Conservation (phyloP, 2,888 invertebrate genomes). For the Copidosoma aretas region DNA sequence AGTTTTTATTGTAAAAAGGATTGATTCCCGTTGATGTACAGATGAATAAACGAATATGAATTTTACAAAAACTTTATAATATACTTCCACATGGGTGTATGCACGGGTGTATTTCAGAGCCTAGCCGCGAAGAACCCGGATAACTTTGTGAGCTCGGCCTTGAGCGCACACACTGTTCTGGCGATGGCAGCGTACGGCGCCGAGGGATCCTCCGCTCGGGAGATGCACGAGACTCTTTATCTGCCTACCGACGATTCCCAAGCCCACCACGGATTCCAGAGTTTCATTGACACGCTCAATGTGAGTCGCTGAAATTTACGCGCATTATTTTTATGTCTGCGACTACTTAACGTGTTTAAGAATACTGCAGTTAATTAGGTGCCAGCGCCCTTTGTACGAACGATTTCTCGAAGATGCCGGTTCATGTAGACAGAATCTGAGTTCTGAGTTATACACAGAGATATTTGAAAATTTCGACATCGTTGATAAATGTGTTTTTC, state of each 20-base stretch:
- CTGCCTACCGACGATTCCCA: constrained; percentile 45
- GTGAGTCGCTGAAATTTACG: neutral
- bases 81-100: neutral
- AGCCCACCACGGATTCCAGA: constrained; percentile 45
- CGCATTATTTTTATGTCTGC: neutral
- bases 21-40: too few relatives aligned
- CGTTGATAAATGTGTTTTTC: too few relatives aligned
- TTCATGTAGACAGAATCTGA: constrained; percentile 71
- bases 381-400: too few relatives aligned
- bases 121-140: constrained; percentile 13
- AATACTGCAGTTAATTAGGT: too few relatives aligned
- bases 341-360: constrained; percentile 54
- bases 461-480: too few relatives aligned
- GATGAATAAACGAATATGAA: too few relatives aligned
- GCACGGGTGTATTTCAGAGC: neutral
- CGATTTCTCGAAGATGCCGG: constrained; percentile 68
- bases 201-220: constrained; percentile 47
- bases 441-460: too few relatives aligned
- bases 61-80: too few relatives aligned
- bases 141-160: constrained; percentile 54
- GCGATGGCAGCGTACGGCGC: constrained; percentile 56
- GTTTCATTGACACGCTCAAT: constrained; percentile 34
- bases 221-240: constrained; percentile 48
- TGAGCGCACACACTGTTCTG: constrained; percentile 56
- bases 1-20: too few relatives aligned